Evolutionary conservation across 2,113 vertebrate species (phyloP), one percentile per base, ranked within the genome.

Genomic region (Cromileptes altivelis): DNA sequence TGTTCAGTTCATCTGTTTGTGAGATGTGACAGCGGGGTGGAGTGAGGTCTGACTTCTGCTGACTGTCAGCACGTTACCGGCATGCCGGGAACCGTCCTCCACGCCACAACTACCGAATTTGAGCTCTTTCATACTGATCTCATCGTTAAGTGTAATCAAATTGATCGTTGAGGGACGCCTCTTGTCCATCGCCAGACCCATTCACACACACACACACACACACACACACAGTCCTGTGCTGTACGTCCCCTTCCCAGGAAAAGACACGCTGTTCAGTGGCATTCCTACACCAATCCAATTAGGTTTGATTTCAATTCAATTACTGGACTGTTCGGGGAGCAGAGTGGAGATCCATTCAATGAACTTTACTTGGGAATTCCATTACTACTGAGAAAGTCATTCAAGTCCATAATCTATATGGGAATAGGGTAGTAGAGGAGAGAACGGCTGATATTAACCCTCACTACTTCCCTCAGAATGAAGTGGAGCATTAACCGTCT

Each of bases 241-340:
- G 68, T 72, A 56, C 25, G 25, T 71, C 76, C 60, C 80, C 85
- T 88, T 92, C 91, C 82, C 77, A 77, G 88, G 88, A 84, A 91
- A 70, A 88, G 83, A 85, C 68, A 52, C 65, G 71, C 72, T 87
- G 92, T 93, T 92, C 93, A 83, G 88, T 85, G 85, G 85, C 90
- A 94, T 94, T 94, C 90, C 88, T 81, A 74, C 73, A 61, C 67
- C 88, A 94, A 94, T 94, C 89, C 91, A 94, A 93, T 94, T 93
- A 93, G 80, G 85, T 90, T 90, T 90, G 90, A 92, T 93, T 93
- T 93, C 89, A 91, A 93, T 91, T 93, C 73, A 92, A 93, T 94
- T 92, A 94, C 85, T 78, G 81, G 67, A 70, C 86, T 40, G 84
- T 92, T 90, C 85, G 85, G 80, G 84, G 79, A 89, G 89, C 58